Evolutionary conservation across 2,888 invertebrate species (phyloP).

Genomic region (Rhorus exstirpatorius): DNA sequence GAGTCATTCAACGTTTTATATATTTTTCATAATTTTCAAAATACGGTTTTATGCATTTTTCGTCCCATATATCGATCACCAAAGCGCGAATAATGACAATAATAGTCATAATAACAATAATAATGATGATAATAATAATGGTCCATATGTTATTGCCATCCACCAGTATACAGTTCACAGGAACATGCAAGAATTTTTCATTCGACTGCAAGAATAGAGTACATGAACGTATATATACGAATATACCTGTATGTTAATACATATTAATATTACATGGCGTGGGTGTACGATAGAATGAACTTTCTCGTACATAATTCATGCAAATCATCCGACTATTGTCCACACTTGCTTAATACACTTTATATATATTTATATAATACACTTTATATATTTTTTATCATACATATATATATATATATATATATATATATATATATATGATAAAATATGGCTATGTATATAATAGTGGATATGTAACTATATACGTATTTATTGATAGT

Average conservation of each 20-base stretch:
- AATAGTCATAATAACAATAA: too few relatives aligned
- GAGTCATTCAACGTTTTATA: too few relatives aligned
- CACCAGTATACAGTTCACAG: neutral
- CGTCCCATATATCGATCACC: too few relatives aligned
- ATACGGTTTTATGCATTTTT: too few relatives aligned
- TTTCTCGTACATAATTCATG: slow-evolving; percentile 82
- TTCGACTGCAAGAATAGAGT: neutral
- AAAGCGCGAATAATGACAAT: too few relatives aligned
- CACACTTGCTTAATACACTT: slow-evolving; percentile 78
- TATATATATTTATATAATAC: slow-evolving; percentile 72
- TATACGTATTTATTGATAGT: slow-evolving; percentile 10
- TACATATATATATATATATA: too few relatives aligned
- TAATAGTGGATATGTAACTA: neutral
- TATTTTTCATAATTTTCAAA: too few relatives aligned
- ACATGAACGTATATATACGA: neutral
- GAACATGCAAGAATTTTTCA: neutral
- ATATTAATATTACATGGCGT: slow-evolving; percentile 33
- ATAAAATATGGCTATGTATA: slow-evolving; percentile 8
- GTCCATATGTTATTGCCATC: too few relatives aligned
- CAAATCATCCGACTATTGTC: slow-evolving; percentile 79
- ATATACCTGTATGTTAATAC: neutral
- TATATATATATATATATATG: neutral
- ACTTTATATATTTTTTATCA: too few relatives aligned
- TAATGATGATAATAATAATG: too few relatives aligned
- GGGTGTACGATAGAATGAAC: slow-evolving; percentile 67